Base-by-base conservation (phyloP, 1,140 invertebrate genomes). In the Heliconius nattereri region DNA sequence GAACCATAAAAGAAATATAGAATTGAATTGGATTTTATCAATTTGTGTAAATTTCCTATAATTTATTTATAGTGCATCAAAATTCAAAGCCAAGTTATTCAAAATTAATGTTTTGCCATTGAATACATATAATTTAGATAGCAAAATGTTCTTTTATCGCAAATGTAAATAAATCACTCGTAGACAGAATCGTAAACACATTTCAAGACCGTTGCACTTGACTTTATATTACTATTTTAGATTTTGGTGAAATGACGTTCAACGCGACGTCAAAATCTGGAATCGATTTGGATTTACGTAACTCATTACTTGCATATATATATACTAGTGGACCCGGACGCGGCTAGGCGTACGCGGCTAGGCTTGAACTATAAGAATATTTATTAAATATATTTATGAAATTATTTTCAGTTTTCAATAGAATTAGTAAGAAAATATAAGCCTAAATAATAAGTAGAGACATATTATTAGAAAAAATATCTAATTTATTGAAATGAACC, bases 231-330 rank as follows among this genome's bases (percentile, higher is more conserved):
- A 66, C 60, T 23, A 76, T 76, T 70, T 71, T 71, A 70, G 60
- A 76, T 76, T 76, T 76, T 76, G 71, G 52, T 76, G 9, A 40
- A 76, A 76, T 76, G 60, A 76, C 60, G 60, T 70, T 70, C 75
- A 76, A 37, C 75, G 20, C 73, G 35, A 76, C 75, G 60, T 75
- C 75, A 76, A 76, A 70, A 76, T 70, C 37, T 76, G 60, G 19
- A 49, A 45, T 23, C 75, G 40, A 40, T 70, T 45, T 7, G 26
- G 11, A 40, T 70, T 70, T 76, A 76, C 29, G 35, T 76, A 70
- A 76, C 45, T 66, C 5, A 49, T 76, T 70, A 45, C 60, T 29
- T 40, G 7, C 23, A 29, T 29, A 29, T 29, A 29, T 29, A 29
- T 29, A 29, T 29, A 29, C n/a, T n/a, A n/a, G n/a, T n/a, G n/a